Evolutionary conservation across 2,888 invertebrate genomes (phyloP).

Genomic region (Eledona agricola): DNA sequence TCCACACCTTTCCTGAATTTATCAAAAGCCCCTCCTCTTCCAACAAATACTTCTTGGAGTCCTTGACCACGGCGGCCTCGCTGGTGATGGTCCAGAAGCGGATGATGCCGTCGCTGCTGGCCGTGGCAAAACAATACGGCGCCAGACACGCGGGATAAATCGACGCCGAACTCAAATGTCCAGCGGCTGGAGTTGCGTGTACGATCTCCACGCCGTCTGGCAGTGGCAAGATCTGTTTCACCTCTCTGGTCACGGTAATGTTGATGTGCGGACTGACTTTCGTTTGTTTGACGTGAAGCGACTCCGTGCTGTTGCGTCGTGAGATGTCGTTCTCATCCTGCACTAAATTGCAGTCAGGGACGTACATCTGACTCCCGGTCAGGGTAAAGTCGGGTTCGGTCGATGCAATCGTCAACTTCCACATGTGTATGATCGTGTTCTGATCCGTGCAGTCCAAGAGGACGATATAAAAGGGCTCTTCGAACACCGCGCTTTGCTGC

Average conservation of each 20-base stretch:
- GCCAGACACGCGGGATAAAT: constrained; percentile 99
- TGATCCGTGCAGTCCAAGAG: constrained; percentile 87
- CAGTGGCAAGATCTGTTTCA: constrained; percentile 86
- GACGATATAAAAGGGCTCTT: constrained; percentile 95
- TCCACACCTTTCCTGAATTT: constrained; percentile 60
- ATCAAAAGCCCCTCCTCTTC: constrained; percentile 58
- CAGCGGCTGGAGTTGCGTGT: constrained; percentile 94
- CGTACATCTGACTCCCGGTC: constrained; percentile 86
- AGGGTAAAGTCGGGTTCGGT: constrained; percentile 58
- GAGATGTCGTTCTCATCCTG: constrained; percentile 80
- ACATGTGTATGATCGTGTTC: constrained; percentile 93
- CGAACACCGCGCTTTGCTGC: constrained; percentile 84
- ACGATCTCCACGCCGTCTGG: constrained; percentile 92
- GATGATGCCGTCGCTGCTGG: constrained; percentile 92
- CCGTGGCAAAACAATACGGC: constrained; percentile 94
- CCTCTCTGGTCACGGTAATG: constrained; percentile 91
- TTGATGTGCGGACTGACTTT: constrained; percentile 75
- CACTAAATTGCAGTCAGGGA: constrained; percentile 84
- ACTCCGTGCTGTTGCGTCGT: constrained; percentile 60
- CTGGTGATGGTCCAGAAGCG: constrained; percentile 79
- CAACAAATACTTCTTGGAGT: constrained; percentile 50
- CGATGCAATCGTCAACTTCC: constrained; percentile 91
- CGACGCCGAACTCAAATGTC: constrained; percentile 95
- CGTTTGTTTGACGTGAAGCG: constrained; percentile 62
- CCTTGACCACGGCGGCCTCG: constrained; percentile 50